Base-by-base conservation (phyloP, 2,797 vertebrate genomes). In the Pseudopleuronectes americanus region DNA sequence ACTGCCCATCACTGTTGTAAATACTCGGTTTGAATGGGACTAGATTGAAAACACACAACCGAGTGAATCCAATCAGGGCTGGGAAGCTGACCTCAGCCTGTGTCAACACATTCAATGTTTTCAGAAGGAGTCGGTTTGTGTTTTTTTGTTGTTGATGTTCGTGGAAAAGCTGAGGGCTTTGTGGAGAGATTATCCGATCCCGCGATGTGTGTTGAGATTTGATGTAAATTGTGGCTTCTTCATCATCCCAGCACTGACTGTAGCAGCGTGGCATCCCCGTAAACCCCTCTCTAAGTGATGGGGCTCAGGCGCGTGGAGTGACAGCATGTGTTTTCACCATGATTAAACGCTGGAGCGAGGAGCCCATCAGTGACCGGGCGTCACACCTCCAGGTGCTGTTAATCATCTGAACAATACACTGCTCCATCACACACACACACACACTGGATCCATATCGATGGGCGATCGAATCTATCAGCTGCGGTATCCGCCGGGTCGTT, bases 361-460 rank as follows among this genome's bases (percentile, higher is more conserved):
- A 87, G 73, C 68, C 73, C 80, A 72, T 86, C 84, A 57, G 67
- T 79, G 85, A 83, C 80, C 77, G 55, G 61, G 47, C 82, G 84
- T 87, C 82, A 69, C 85, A 79, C 78, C 71, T 85, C 68, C 74
- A 84, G 81, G 80, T 83, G 75, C 84, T 75, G 90, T 93, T 92
- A 88, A 93, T 93, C 92, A 90, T 89, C 64, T 53, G 64, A 89
- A 93, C 87, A 89, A 85, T 75, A 78, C 73, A 68, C 74, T 47
- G 64, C 53, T 65, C 55, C 57, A 51, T 54, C 64, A 62, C 58
- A 10, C 48, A 9, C 48, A 36, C 63, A 52, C 14, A 26, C 69
- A 79, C 83, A 82, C 64, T 61, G 53, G 76, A 81, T 84, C 75
- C 64, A 80, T 61, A 83, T 41, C 70, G 56, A 64, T 60, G 57